Percentiles rank a stretch among this genome's conserved stretches.
These are phyloP conservation scores for Oscheius sp. DNA, from an alignment of 2,888 invertebrate species.

Conservation along the genomic window DNA sequence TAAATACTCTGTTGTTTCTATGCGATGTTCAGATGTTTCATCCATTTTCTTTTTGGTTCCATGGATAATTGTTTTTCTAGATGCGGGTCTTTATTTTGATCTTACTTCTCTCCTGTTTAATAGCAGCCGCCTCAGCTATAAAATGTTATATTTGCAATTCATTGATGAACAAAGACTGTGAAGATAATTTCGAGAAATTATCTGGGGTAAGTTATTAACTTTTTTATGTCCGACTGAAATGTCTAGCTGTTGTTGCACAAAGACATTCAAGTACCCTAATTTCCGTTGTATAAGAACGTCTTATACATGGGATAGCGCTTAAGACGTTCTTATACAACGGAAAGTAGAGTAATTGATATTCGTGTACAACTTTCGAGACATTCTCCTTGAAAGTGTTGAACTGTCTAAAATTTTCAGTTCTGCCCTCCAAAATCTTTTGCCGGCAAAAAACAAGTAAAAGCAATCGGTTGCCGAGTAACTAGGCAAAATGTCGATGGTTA, in stretches of 20 bases:
- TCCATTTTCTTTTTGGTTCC: background rate
- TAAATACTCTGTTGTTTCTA: background rate
- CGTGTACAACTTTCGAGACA: background rate
- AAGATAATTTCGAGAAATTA: conserved; percentile 32
- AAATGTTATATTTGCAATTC: conserved; percentile 50
- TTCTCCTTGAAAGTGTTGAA: background rate
- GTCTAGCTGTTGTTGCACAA: no score
- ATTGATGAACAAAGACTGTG: conserved; percentile 39
- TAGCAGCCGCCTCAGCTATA: background rate
- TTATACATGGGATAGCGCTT: background rate
- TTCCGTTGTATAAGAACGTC: background rate
- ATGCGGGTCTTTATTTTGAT: conserved; percentile 4
- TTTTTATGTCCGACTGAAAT: no score
- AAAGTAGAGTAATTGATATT: background rate
- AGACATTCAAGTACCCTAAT: background rate
- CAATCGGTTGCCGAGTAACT: conserved; percentile 47
- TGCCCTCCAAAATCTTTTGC: conserved; percentile 44
- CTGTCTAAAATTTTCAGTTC: conserved; percentile 28
- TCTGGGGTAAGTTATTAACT: background rate
- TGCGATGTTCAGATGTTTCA: background rate
- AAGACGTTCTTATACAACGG: background rate
- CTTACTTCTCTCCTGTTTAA: background rate
- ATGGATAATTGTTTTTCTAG: background rate
- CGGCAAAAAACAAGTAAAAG: conserved; percentile 38
- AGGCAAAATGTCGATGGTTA: conserved; percentile 42